Evolutionary conservation across 2,113 vertebrate species (phyloP), one percentile per base, ranked within the genome.

Genomic region (Callithrix jacchus): DNA sequence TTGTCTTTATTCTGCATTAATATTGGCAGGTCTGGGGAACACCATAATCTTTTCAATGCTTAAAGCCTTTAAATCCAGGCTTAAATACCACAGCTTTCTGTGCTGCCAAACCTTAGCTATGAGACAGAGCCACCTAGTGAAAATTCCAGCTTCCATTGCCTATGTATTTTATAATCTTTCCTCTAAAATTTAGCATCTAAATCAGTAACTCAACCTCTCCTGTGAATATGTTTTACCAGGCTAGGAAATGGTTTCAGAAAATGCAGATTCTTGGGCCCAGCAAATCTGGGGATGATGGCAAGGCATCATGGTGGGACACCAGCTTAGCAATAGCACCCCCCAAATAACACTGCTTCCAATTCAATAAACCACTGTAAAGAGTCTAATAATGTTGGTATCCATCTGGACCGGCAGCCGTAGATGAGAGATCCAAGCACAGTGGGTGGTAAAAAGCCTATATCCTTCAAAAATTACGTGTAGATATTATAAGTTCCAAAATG

Each of bases 1-100:
- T 76, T 91, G 66, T 8, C 87, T 84, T 82, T 77, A 52, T 71
- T 92, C 87, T 93, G 74, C 94, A 91, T 68, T 77, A 25, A 73
- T 71, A 25, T 84, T 89, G 71, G n/a, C 27, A 18, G 58, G 45
- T 77, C 45, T 88, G 40, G n/a, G 58, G 20, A 42, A 82, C 61
- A 30, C 52, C 40, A 17, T 47, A 40, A 21, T 79, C 64, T 84
- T 86, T 37, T 74, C 74, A 80, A 2, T 7, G 52, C 54, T 40
- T 13, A 23, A n/a, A 73, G 70, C 56, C 91, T 94, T 81, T 40
- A 58, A 49, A 61, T 8, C 25, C 85, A 70, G 16, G 7, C 80
- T 82, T 40, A 64, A 56, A 17, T 7, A 23, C 40, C 27, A 71
- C 8, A 37, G 74, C 25, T 82, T 17, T 42, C 45, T 25, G 16